Base-by-base conservation (phyloP, 2,113 vertebrate species). In the Dipodomys merriami region DNA sequence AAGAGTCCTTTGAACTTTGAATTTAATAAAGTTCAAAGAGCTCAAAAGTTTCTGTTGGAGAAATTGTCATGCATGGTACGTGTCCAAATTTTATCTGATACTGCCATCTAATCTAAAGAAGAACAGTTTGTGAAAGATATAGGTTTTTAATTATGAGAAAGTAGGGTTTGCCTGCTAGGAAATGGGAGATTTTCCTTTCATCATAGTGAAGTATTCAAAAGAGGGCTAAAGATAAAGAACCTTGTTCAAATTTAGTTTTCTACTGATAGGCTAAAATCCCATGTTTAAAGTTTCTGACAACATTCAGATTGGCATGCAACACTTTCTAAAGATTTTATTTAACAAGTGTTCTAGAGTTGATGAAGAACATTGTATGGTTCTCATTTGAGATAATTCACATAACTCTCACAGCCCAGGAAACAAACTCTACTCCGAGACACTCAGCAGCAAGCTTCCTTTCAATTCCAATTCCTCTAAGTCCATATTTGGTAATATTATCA, bases 331-430 rank as follows among this genome's bases (percentile, higher is more conserved):
- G 18, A 6, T 88, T 88, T 71, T 80, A 82, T 25, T 78, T 85
- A 35, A 53, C 18, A 62, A 33, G 27, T 71, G 16, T 77, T 69
- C 83, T 27, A 72, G 5, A 88, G 10, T 72, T 87, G 86, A 53
- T 44, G 92, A 74, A 80, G 12, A 95, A 6, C 35, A 27, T 73
- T 44, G 67, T 15, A 19, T 90, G 78, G 7, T 62, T 69, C 35
- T 76, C 33, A 83, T n/a, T 53, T 93, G 29, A 84, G 35, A 69
- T 65, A 69, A 95, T 67, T 90, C 69, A 88, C 39, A 72, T 71
- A 67, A 65, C 11, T 33, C 16, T 19, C 30, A 12, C 19, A 72
- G n/a, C 3, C 85, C 23, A 67, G 39, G 33, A 82, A 62, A 12
- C 60, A 39, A 18, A 11, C 16, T 16, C 33, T 65, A 19, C 2